Evolutionary conservation across 2,797 vertebrate species (phyloP), one percentile per base, ranked within the genome.

Genomic region (Girardinus metallicus): DNA sequence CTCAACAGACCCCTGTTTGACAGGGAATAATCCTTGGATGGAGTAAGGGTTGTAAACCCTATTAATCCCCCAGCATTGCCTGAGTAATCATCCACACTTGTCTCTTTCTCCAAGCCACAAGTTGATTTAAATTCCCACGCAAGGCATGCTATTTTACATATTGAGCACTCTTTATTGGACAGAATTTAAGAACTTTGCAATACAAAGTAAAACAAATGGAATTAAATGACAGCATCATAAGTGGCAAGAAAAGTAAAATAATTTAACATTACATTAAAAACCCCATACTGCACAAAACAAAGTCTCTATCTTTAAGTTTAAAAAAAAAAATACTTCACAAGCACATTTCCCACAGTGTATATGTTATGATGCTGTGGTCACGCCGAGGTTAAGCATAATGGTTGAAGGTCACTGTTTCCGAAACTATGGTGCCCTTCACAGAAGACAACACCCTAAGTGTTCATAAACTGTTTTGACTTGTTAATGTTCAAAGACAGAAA

Each of bases 1-100:
- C 84, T 88, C 79, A 18, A 92, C 86, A 84, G 83, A 85, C 53
- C 83, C 60, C 85, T 83, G 85, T 93, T 90, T 93, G 84, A 90
- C 87, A 90, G 82, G 82, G 86, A 87, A 87, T 80, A 85, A 90
- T 81, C 83, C 77, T 75, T 39, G 55, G 85, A 88, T 87, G 85
- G 85, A 86, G 80, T 62, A 78, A 57, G 81, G 79, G 83, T 88
- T 91, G 85, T 81, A 82, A 86, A 90, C 75, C 76, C 77, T 80
- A 83, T 88, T 83, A 89, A 84, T 86, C 86, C 80, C 57, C 86
- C 71, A 76, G 49, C 79, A 75, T 83, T 74, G 82, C 75, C 80
- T 77, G 43, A 62, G 74, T 78, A 78, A 80, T 91, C 79, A 85
- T 88, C 55, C 80, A 39, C 44, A 51, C 31, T 39, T 78, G 34